Base-by-base conservation (phyloP, 2,888 invertebrate genomes). In the Orthosia gracilis region DNA sequence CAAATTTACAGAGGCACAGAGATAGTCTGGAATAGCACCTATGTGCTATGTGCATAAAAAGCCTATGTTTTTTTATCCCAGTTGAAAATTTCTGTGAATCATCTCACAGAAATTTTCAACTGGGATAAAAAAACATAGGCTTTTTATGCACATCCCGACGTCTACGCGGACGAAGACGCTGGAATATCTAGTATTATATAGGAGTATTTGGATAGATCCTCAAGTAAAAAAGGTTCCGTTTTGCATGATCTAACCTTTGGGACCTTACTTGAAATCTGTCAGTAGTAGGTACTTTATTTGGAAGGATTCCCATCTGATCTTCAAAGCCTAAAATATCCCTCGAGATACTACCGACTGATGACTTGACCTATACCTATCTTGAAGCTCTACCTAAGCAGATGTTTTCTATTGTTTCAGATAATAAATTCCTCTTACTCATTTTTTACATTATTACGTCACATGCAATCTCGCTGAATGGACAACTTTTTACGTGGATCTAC, bases 351-450 rank as follows among this genome's bases (percentile, higher is more conserved):
- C 23, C 63, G 15, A 63, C 21, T 59, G 31, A 52, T 63, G n/a
- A 58, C 31, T 71, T 62, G 57, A 49, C 17, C n/a, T 61, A 17
- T 59, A 45, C 40, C 59, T 59, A 40, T 12, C 17, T 59, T 45
- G 45, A 21, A 21, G 3, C 12, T 59, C 7, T 21, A 15, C 15
- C 15, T 61, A 61, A 61, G 2, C 61, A 45, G 61, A 61, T 61
- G 45, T 61, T 12, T 61, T 61, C 61, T 13, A 61, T 61, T 70
- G 55, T 94, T 94, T 73, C 93, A 94, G 95, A 93, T 95, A 69
- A 94, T 95, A 86, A 94, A 94, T 78, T 90, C 94, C 3, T 91
- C 94, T 1, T 94, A 94, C 80, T 95, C 95, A 1, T 93, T 94
- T 77, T 94, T 92, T 75, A 93, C 94, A 66, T 80, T 95, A 54